Base-by-base conservation (phyloP, 2,113 vertebrate genomes). In the Chauna torquata region DNA sequence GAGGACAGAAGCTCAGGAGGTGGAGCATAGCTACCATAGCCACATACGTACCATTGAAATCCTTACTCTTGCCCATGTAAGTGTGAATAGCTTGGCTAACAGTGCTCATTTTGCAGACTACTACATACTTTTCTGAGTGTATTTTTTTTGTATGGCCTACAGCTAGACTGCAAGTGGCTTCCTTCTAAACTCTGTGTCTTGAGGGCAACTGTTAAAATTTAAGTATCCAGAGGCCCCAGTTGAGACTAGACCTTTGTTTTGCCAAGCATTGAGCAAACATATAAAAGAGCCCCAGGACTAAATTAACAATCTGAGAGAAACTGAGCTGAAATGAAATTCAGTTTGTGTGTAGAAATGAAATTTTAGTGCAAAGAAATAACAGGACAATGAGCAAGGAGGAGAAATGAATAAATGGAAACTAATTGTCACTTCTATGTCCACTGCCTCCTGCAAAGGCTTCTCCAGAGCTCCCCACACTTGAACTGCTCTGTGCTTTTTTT, bases 261-360 rank as follows among this genome's bases (percentile, higher is more conserved):
- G 22, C 30, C 49, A 88, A 59, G 17, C 9, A 54, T 2, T 75
- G 50, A 88, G 36, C 36, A 93, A 93, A 90, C 68, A 72, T 7
- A 59, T 61, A 57, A 49, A 93, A 86, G n/a, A 71, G 15, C 17
- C 34, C 5, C 0, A 3, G 32, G 49, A 57, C 68, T 20, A 90
- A 88, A 86, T 78, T 82, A 90, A 92, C 65, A 90, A 83, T 90
- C 72, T 79, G 59, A 81, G 88, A 54, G 62, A 94, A 93, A 74
- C 24, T 12, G 49, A 72, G 36, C 44, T 44, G 40, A 93, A 85
- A 75, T 57, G 8, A 78, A 95, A 71, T 23, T 55, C 9, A 66
- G 55, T 74, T 83, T 61, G 22, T 42, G 30, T 32, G 17, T 64
- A 81, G 80, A 94, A 90, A 69, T 18, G 49, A 36, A 86, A n/a